These are phyloP conservation scores for Hemiscyllium ocellatum DNA, from an alignment of 2,113 vertebrate species.

Conservation along the genomic window DNA sequence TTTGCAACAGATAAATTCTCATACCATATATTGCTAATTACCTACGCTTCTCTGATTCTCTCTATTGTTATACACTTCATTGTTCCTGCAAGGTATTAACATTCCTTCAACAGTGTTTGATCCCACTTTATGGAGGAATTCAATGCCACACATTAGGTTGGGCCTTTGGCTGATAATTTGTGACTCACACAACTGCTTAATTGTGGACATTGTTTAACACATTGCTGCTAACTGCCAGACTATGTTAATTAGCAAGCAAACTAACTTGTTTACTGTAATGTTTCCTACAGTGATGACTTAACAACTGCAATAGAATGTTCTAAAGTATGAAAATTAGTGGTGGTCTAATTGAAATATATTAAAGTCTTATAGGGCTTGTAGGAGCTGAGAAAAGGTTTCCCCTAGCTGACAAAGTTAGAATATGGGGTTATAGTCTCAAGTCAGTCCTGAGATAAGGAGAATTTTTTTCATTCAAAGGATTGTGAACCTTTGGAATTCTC, in stretches of 20 bases:
- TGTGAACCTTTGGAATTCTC: not conserved
- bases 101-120: conserved; percentile 66
- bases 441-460: not conserved
- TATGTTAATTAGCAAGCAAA: conserved; percentile 64
- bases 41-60: conserved; percentile 51
- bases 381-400: not conserved
- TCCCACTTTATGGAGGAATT: conserved; percentile 61
- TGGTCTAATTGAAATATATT: not conserved
- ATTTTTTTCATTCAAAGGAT: not conserved
- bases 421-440: not conserved
- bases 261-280: conserved; percentile 53
- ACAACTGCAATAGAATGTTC: conserved; percentile 36
- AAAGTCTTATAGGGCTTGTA: not conserved
- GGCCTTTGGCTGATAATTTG: conserved; percentile 50
- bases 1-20: not conserved
- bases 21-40: conserved; percentile 51
- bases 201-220: conserved; percentile 68
- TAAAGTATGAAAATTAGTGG: not conserved
- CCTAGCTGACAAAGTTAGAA: not conserved
- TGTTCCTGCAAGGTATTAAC: conserved; percentile 67
- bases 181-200: conserved; percentile 66
- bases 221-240: conserved; percentile 63
- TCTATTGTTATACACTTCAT: conserved; percentile 54
- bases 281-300: conserved; percentile 57
- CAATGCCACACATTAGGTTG: conserved; percentile 60